Base-by-base conservation (phyloP, 2,888 invertebrate genomes). In the Bugulina stolonifera region DNA sequence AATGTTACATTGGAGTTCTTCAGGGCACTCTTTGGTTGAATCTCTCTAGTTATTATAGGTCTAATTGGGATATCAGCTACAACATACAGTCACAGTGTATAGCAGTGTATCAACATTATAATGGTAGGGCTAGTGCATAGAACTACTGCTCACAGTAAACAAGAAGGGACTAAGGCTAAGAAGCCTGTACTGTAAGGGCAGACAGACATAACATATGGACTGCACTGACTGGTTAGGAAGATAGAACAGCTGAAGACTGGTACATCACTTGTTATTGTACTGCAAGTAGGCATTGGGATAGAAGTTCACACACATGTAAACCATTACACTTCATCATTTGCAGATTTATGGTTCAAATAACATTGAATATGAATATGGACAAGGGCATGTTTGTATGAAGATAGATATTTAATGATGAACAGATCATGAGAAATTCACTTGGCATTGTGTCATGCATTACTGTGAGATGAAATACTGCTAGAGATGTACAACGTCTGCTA, bases 1-100 rank as follows among this genome's bases (percentile, higher is more conserved):
- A 96, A 86, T 64, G 90, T 91, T 5, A 93, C 89, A 79, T 93
- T 91, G 74, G 90, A 90, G n/a, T 92, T 93, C 84, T 91, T 92
- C 73, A 94, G 89, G n/a, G 92, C 91, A 81, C 92, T 88, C 84
- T 91, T 90, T 71, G 90, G 89, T 78, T 88, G 88, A 0, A 94
- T 94, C 80, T 93, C 91, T 80, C 91, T 90, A 35, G 90, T 88
- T 71, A 96, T 89, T 77, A 90, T 88, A 1, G 95, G 95, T 82
- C 93, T 93, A 22, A 64, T 27, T 1, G 93, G 93, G 75, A 91
- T 91, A 83, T 93, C 91, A 77, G 91, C 89, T 88, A 80, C 22
- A 77, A 77, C 71, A 72, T 43, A n/a, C n/a, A n/a, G n/a, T n/a
- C n/a, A n/a, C n/a, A n/a, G n/a, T n/a, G n/a, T n/a, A n/a, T n/a